phyloP scores from a whole-genome alignment of 2,797 vertebrate genomes.

The Tenualosa thibaudeaui region DNA sequence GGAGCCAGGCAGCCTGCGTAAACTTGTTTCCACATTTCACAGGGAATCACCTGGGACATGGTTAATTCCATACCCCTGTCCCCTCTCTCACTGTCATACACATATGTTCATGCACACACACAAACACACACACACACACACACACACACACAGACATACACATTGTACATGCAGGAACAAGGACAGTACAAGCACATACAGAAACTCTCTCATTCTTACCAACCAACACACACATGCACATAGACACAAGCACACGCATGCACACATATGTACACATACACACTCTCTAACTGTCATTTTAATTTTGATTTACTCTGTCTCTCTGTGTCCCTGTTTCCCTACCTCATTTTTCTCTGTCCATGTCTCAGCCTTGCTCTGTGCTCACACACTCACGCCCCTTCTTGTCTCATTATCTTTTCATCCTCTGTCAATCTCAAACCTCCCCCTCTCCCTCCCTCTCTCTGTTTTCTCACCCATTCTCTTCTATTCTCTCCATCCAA shows the following conservation, averaged over 20 bases:
- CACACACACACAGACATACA: neutral
- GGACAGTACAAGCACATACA: neutral
- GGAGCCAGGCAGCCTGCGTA: neutral
- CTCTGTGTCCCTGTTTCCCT: neutral
- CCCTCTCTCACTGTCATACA: neutral
- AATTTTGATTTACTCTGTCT: neutral
- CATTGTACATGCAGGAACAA: conserved; percentile 24
- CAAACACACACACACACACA: neutral
- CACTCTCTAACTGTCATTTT: neutral
- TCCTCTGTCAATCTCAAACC: no score
- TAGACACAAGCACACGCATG: neutral
- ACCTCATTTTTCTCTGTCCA: neutral
- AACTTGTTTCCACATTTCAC: neutral
- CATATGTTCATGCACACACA: neutral
- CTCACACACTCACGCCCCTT: neutral
- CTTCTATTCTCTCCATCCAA: no score
- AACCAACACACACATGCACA: neutral
- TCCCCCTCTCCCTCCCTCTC: no score
- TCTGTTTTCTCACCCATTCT: no score
- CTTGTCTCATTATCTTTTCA: no score
- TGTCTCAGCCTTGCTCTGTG: neutral
- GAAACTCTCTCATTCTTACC: neutral
- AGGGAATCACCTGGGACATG: neutral
- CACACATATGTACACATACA: neutral
- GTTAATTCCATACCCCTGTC: neutral